Conservation (phyloP, 2,888 invertebrate species). For the Cryptophagus acutangulus region DNA sequence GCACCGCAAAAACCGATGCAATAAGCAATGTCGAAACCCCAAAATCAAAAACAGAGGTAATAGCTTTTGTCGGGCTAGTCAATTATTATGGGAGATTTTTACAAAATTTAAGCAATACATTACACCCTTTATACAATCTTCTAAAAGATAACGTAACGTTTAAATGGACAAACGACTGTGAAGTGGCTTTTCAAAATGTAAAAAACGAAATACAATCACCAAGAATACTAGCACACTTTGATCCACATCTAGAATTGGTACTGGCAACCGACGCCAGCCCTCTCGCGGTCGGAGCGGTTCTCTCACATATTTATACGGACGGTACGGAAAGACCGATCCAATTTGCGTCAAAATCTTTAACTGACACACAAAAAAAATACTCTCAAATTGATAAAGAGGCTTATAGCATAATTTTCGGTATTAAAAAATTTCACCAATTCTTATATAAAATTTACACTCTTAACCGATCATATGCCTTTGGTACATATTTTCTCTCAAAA, state of each 20-base stretch:
- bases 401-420: slow-evolving; percentile 16
- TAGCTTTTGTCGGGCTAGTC: slow-evolving; percentile 16
- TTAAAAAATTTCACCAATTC: slow-evolving; percentile 16
- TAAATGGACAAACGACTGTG: slow-evolving; percentile 14
- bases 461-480: slow-evolving; percentile 14
- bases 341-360: slow-evolving; percentile 15
- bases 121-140: slow-evolving; percentile 13
- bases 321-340: slow-evolving; percentile 16
- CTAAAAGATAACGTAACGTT: slow-evolving; percentile 9
- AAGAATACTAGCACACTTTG: slow-evolving; percentile 11
- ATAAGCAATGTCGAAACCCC: slow-evolving; percentile 17
- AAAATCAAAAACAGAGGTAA: slow-evolving; percentile 13
- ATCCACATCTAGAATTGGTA: slow-evolving; percentile 13
- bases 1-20: slow-evolving; percentile 15
- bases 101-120: slow-evolving; percentile 8
- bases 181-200: slow-evolving; percentile 13
- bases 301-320: slow-evolving; percentile 18
- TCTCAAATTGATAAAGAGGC: slow-evolving; percentile 21
- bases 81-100: slow-evolving; percentile 22
- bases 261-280: slow-evolving; percentile 14
- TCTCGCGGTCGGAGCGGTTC: slow-evolving; percentile 14
- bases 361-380: slow-evolving; percentile 12
- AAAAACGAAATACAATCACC: slow-evolving; percentile 11
- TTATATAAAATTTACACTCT: slow-evolving; percentile 9
- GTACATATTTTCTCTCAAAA: slow-evolving; percentile 3